phyloP scores from a whole-genome alignment of 2,888 invertebrate genomes.

The Rugalucina vietnamica region DNA sequence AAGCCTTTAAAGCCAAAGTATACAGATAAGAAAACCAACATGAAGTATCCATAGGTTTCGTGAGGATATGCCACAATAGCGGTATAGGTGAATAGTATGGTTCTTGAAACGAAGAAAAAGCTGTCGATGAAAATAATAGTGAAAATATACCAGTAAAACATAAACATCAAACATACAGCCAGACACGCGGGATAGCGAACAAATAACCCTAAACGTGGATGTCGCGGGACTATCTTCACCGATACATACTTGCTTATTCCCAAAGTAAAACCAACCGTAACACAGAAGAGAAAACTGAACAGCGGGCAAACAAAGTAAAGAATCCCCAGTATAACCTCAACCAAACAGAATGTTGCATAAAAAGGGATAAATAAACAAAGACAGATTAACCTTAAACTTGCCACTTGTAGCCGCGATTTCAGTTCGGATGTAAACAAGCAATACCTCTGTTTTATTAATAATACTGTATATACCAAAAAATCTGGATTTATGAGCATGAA shows the following conservation, averaged over 20 bases:
- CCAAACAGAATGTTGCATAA: not conserved
- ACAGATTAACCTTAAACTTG: not conserved
- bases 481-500: not conserved
- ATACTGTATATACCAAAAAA: not conserved
- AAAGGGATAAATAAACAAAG: not conserved
- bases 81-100: not conserved
- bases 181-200: not conserved
- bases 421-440: not conserved
- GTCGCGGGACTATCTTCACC: not conserved
- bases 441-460: not conserved
- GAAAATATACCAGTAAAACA: not conserved
- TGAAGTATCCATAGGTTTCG: not conserved
- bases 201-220: not conserved
- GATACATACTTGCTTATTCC: not conserved
- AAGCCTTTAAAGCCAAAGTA: not conserved
- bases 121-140: not conserved
- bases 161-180: not conserved
- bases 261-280: not conserved
- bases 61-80: not conserved
- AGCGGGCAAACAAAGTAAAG: not conserved
- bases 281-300: not conserved
- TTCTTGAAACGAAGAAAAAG: not conserved
- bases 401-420: not conserved
- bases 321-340: not conserved
- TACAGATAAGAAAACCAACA: not conserved